Evolutionary conservation across 2,888 invertebrate genomes (phyloP).

Genomic region (Vesta saturnalis): DNA sequence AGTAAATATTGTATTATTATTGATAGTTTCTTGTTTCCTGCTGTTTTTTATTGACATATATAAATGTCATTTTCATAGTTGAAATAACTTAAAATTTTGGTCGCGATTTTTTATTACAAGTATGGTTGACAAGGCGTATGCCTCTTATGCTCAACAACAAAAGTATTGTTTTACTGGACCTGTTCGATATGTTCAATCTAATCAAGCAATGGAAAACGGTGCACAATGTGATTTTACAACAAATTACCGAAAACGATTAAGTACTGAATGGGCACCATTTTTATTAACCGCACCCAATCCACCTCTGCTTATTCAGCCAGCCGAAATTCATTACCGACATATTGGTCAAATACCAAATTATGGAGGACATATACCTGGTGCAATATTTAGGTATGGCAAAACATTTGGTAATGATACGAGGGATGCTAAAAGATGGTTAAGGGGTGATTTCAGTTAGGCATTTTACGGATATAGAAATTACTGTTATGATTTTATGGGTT

Average conservation of each 20-base stretch:
- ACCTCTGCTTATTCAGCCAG: slow-evolving; percentile 63
- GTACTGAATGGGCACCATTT: slow-evolving; percentile 80
- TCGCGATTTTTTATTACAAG: slow-evolving; percentile 34
- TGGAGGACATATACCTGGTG: slow-evolving; percentile 81
- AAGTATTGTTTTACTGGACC: slow-evolving; percentile 68
- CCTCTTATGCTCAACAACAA: slow-evolving; percentile 56
- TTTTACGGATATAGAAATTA: too few species aligned
- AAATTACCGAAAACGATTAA: slow-evolving; percentile 76
- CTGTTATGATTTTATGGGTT: too few species aligned
- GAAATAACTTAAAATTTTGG: too few species aligned
- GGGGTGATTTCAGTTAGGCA: slow-evolving; percentile 67
- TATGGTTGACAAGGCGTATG: slow-evolving; percentile 56
- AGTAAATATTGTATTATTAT: too few species aligned
- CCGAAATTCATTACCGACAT: slow-evolving; percentile 78
- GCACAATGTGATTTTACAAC: slow-evolving; percentile 80
- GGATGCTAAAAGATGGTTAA: slow-evolving; percentile 78
- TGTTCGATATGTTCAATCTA: slow-evolving; percentile 73
- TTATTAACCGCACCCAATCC: slow-evolving; percentile 66
- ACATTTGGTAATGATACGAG: slow-evolving; percentile 79
- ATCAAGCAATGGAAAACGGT: slow-evolving; percentile 74
- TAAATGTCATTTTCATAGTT: too few species aligned
- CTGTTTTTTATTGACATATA: too few species aligned
- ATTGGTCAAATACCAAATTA: slow-evolving; percentile 81
- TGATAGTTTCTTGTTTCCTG: too few species aligned
- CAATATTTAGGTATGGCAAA: slow-evolving; percentile 78